Evolutionary conservation across 2,113 vertebrate species (phyloP).

Genomic region (Gopherus evgoodei): DNA sequence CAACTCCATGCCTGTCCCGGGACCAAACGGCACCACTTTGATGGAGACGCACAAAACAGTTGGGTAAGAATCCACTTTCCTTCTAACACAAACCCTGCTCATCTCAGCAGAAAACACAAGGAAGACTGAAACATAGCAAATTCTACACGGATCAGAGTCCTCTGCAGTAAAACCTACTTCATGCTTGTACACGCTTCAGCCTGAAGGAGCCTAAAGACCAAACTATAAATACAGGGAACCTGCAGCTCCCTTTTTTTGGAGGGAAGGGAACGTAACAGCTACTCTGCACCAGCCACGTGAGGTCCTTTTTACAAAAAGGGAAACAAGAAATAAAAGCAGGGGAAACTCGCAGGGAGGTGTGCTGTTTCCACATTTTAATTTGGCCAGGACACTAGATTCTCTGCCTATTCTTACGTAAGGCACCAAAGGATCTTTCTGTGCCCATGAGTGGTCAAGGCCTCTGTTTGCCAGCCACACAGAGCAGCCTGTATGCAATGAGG

Average conservation of each 20-base stretch:
- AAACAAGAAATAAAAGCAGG: not conserved
- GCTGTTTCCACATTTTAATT: not conserved
- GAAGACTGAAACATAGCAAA: not conserved
- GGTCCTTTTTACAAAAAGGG: not conserved
- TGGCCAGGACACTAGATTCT: not conserved
- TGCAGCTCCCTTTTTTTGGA: not conserved
- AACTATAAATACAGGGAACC: not conserved
- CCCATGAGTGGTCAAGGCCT: not conserved
- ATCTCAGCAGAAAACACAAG: not conserved
- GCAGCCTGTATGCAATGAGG: not conserved
- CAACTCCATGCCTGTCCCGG: conserved; percentile 98
- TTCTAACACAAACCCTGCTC: not conserved
- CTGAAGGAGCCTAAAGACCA: not conserved
- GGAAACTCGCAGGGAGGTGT: not conserved
- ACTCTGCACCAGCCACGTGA: not conserved
- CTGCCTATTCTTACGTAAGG: not conserved
- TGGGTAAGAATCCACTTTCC: conserved; percentile 81
- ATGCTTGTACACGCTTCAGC: fast-evolving
- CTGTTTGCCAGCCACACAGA: not conserved
- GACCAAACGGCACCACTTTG: conserved; percentile 92
- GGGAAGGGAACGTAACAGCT: not conserved
- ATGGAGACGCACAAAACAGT: conserved; percentile 99
- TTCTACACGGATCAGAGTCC: not conserved
- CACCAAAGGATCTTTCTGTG: not conserved
- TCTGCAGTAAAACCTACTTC: not conserved